Evolutionary conservation across 2,888 invertebrate genomes (phyloP).

Genomic region (Glaucopsyche alexis): DNA sequence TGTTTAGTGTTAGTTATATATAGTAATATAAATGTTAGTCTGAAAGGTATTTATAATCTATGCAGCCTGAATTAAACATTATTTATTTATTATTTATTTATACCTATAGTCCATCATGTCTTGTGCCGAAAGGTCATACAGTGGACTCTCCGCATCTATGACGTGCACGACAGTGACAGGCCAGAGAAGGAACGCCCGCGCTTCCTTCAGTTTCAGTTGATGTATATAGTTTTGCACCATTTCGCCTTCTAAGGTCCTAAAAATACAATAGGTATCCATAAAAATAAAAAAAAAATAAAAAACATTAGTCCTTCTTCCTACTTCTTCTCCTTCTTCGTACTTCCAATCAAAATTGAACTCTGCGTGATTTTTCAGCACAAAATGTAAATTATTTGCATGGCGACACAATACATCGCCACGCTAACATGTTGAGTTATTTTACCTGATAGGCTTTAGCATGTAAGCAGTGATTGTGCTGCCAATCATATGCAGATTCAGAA

Average conservation of each 20-base stretch:
- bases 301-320: not conserved
- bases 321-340: too few species aligned
- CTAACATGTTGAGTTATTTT: not conserved
- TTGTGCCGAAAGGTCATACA: constrained; percentile 87
- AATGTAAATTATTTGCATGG: too few species aligned
- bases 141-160: constrained; percentile 88
- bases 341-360: too few species aligned
- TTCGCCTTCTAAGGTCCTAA: constrained; percentile 84
- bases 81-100: too few species aligned
- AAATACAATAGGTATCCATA: not conserved
- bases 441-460: constrained; percentile 77
- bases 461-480: constrained; percentile 88
- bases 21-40: too few species aligned
- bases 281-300: not conserved
- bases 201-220: constrained; percentile 82
- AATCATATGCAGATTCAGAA: constrained; percentile 87
- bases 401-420: too few species aligned
- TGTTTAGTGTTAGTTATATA: too few species aligned
- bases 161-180: constrained; percentile 92
- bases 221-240: constrained; percentile 86
- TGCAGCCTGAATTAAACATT: too few species aligned
- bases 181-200: constrained; percentile 90
- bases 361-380: too few species aligned
- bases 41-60: too few species aligned
- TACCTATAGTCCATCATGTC: constrained; percentile 85